Evolutionary conservation across 2,888 invertebrate genomes (phyloP), one percentile per base, ranked within the genome.

Genomic region (Cerceris rybyensis): DNA sequence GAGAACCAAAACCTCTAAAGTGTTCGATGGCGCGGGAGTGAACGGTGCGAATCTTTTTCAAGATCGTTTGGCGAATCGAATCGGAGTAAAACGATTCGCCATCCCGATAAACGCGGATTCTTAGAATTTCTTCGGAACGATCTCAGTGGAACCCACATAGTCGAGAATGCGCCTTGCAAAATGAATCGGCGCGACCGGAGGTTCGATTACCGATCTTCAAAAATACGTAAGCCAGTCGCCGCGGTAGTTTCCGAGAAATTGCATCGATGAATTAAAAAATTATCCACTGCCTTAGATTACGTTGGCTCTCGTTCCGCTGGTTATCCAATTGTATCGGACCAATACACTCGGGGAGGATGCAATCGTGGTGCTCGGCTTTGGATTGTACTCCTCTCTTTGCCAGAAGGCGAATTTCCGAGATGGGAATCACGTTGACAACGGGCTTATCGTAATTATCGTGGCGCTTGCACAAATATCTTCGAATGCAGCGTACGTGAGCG

Each of bases 351-450:
- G 50, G 41, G 14, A 43, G n/a, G 16, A 28, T 0, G 46, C 7
- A 16, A 28, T 28, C 28, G 28, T 28, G 28, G 28, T 28, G 28
- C 28, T 2, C 28, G 28, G 28, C 28, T 28, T 2, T 4, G 28
- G 28, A 28, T 28, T 28, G 28, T 7, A 41, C 6, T 54, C 14
- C 59, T 67, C 52, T 55, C 67, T 63, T 54, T 69, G 68, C 60
- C 82, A 70, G 70, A n/a, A 63, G 67, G 75, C 60, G 60, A 65
- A 75, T 77, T 75, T 82, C 68, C 71, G 66, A 85, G 87, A 86
- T 82, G 80, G 79, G 78, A 81, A 86, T 86, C 85, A 75, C 82
- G 72, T 86, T 85, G 82, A 85, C 87, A 84, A 82, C 79, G 79
- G 54, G 73, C 75, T 86, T 86, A 86, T 86, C 86, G 85, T 74